Evolutionary conservation across 2,888 invertebrate genomes (phyloP), one percentile per base, ranked within the genome.

Genomic region (Synergus gifuensis): DNA sequence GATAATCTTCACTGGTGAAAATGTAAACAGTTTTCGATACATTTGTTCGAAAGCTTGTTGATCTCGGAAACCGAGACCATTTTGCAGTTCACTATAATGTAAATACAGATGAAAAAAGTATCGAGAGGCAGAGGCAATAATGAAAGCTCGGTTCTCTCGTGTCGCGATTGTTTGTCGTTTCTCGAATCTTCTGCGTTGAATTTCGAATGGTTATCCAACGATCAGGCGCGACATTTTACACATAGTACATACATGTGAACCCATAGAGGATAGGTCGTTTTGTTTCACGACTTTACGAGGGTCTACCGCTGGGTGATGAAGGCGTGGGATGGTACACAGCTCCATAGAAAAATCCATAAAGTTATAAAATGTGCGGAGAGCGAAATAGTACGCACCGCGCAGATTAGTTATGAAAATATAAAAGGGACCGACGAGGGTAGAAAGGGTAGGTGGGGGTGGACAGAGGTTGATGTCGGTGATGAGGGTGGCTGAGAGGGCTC

Each of bases 281-380:
- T 86, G 85, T 86, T 85, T 82, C 86, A 82, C 84, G 84, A 86
- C 86, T 86, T 86, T 87, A 87, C 86, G 86, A 85, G 85, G 83
- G 85, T 83, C 83, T 82, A 83, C 83, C 84, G 83, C 79, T 82
- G 83, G 80, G 80, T 82, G 81, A 82, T 79, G 81, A 85, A 81
- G 83, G 84, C 80, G 79, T 62, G 67, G 76, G 77, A 77, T 76
- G 81, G 80, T 78, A 78, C 18, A 79, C 78, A 81, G 92, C 92
- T 93, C 93, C 87, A 94, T 94, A 94, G 93, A 94, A 94, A 94
- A 94, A 94, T 94, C 94, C 94, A 94, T 94, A 94, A 94, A 94
- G 94, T 94, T 94, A 94, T 94, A 94, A 94, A 94, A 94, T 94
- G 94, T 94, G 93, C 94, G 93, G 93, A 82, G 82, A 81, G 81